Evolutionary conservation across 1,140 invertebrate genomes (phyloP).

Genomic region (Goniozus legneri): DNA sequence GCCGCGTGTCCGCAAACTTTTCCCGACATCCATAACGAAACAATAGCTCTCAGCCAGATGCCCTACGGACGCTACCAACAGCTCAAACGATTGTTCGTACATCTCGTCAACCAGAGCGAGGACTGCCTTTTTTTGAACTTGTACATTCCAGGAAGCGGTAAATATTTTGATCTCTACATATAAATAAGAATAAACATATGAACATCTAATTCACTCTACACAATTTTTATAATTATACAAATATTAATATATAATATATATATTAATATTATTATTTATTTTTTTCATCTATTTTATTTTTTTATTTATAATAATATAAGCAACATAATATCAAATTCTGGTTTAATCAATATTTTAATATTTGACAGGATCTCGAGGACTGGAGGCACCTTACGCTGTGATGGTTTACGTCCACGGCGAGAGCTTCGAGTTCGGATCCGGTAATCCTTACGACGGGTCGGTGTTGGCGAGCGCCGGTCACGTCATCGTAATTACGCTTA

Average conservation of each 20-base stretch:
- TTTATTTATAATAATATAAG: background rate
- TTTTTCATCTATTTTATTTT: too few relatives aligned
- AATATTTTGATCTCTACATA: too few relatives aligned
- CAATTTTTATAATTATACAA: background rate
- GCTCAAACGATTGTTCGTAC: slow-evolving; percentile 61
- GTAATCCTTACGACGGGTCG: slow-evolving; percentile 81
- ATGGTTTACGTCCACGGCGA: slow-evolving; percentile 83
- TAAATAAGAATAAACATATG: too few relatives aligned
- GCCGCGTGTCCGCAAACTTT: slow-evolving; percentile 75
- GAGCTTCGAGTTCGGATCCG: slow-evolving; percentile 81
- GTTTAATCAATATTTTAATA: too few relatives aligned
- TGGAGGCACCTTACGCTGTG: slow-evolving; percentile 75
- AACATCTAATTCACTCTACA: background rate
- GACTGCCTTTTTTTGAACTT: slow-evolving; percentile 89
- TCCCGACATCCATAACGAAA: slow-evolving; percentile 71
- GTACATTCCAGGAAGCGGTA: slow-evolving; percentile 79
- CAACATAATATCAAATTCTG: too few relatives aligned
- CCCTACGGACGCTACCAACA: slow-evolving; percentile 67
- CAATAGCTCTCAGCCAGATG: slow-evolving; percentile 65
- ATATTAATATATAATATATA: too few relatives aligned
- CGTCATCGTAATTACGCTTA: slow-evolving; percentile 85
- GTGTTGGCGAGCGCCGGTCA: slow-evolving; percentile 83
- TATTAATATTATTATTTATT: background rate
- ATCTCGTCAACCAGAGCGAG: slow-evolving; percentile 78
- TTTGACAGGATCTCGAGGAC: slow-evolving; percentile 64